Evolutionary conservation across 2,888 invertebrate genomes (phyloP).

Genomic region (Rotaria sp.): DNA sequence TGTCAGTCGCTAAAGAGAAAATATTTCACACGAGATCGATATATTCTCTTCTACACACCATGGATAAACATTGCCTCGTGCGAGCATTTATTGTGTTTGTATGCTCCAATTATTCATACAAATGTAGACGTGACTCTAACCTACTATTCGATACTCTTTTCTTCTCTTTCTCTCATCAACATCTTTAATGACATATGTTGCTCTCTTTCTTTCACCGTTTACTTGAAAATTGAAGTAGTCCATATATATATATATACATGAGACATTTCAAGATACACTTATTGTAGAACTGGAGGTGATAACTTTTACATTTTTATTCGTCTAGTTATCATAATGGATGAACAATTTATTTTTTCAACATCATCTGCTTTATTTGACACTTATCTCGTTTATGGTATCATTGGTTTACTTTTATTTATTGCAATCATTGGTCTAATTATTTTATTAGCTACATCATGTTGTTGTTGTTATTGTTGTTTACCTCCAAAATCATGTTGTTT

Average conservation of each 20-base stretch:
- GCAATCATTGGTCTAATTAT: not conserved
- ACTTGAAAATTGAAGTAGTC: not conserved
- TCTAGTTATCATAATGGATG: conserved; percentile 1
- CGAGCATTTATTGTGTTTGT: not conserved
- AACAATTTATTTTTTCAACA: not conserved
- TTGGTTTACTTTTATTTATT: not conserved
- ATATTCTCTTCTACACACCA: not conserved
- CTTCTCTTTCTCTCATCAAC: not conserved
- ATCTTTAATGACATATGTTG: not conserved
- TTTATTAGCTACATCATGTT: not conserved
- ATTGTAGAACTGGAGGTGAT: not conserved
- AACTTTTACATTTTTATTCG: not conserved
- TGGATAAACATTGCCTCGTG: not conserved
- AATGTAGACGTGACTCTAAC: conserved; percentile 1
- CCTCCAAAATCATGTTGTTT: not conserved
- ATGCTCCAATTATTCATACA: conserved; percentile 12
- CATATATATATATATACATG: not conserved
- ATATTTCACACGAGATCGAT: not conserved
- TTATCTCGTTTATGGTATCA: not conserved
- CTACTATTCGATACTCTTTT: not conserved
- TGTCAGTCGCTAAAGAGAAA: not conserved
- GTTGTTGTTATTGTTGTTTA: not conserved
- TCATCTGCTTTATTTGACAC: not conserved
- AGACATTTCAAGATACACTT: not conserved
- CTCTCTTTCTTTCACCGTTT: not conserved